Conservation (phyloP, 2,113 vertebrate genomes). For the Hystrix brachyura region DNA sequence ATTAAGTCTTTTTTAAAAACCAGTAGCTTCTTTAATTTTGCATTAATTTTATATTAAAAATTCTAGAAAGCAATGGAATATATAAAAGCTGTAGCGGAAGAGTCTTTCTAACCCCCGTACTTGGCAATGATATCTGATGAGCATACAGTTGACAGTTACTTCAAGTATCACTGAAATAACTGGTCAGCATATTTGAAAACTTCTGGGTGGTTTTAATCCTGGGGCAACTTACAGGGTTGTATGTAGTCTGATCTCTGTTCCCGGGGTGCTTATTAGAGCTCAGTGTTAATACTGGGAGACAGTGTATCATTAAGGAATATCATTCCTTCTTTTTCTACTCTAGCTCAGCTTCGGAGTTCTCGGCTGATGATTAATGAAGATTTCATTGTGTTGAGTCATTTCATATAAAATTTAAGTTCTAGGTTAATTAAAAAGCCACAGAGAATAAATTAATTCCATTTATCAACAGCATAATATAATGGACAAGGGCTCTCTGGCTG, state of each 20-base stretch:
- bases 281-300: neutral
- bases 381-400: conserved; percentile 56
- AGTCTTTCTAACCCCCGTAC: neutral
- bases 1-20: neutral
- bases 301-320: neutral
- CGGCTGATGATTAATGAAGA: conserved; percentile 52
- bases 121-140: neutral
- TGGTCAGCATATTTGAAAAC: neutral
- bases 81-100: neutral
- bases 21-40: neutral
- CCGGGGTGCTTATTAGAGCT: neutral
- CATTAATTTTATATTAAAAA: neutral
- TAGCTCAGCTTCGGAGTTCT: neutral
- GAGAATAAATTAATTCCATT: conserved; percentile 68
- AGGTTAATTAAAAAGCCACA: conserved; percentile 73
- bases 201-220: neutral
- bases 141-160: neutral
- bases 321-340: neutral
- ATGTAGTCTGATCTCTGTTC: neutral
- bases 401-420: conserved; percentile 54
- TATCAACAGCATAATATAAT: conserved; percentile 9
- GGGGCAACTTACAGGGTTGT: neutral
- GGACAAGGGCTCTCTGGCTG: neutral
- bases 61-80: neutral
- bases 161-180: neutral